Percentiles rank a stretch among this genome's conserved stretches.
Evolutionary conservation across 2,797 vertebrate genomes (phyloP).

Genomic region (Sebastes hubbsi): DNA sequence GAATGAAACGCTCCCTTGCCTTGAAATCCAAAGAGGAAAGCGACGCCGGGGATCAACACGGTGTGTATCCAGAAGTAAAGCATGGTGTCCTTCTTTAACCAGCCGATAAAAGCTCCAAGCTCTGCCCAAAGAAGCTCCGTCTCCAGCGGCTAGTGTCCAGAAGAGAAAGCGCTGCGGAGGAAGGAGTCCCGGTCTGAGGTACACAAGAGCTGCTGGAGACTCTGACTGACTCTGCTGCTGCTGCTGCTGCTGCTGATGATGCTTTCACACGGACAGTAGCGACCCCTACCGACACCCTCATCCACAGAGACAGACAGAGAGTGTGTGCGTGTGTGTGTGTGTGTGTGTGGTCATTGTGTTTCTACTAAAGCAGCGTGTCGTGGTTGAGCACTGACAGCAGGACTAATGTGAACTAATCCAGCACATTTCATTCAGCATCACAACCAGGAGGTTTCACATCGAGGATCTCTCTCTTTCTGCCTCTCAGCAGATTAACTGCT

Average conservation of each 20-base stretch:
- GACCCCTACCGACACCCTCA: constrained; percentile 47
- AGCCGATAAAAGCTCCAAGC: constrained; percentile 18
- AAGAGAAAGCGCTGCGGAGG: constrained; percentile 30
- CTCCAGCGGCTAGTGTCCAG: constrained; percentile 44
- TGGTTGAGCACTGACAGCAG: not conserved
- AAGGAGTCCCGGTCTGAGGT: constrained; percentile 36
- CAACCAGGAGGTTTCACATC: not conserved
- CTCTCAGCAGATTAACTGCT: not conserved
- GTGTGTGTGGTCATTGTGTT: not conserved
- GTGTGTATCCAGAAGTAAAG: constrained; percentile 71
- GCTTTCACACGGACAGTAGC: constrained; percentile 42
- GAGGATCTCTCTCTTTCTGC: not conserved
- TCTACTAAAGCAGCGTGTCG: not conserved
- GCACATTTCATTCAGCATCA: constrained; percentile 12
- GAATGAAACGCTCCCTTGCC: constrained; percentile 62
- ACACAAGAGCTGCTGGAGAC: constrained; percentile 22
- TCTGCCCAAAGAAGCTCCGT: constrained; percentile 16
- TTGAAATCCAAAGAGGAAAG: constrained; percentile 74
- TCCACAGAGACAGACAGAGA: not conserved
- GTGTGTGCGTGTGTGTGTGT: not conserved
- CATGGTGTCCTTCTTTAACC: constrained; percentile 55
- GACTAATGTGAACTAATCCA: constrained; percentile 11
- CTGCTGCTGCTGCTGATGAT: not conserved
- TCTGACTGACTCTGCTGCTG: constrained; percentile 10
- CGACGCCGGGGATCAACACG: constrained; percentile 66